These are phyloP conservation scores for Sternarchorhynchus goeldii DNA, from an alignment of 2,797 vertebrate species.

Conservation along the genomic window DNA sequence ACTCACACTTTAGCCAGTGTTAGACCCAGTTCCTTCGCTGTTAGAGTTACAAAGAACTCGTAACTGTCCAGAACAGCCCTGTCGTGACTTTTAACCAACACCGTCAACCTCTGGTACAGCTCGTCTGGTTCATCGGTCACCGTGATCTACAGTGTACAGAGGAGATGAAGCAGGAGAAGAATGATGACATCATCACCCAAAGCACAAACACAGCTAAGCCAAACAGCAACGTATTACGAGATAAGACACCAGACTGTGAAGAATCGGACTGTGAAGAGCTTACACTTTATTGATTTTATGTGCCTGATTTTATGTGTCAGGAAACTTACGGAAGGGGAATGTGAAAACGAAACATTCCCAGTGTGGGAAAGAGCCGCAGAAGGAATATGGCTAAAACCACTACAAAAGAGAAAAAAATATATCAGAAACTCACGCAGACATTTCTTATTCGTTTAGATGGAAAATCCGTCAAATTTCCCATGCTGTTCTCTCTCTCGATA, in stretches of 20 bases:
- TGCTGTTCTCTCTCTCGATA: too few species aligned
- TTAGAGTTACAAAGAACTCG: constrained; percentile 86
- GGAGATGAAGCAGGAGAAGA: neutral
- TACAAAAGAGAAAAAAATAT: neutral
- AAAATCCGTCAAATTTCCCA: neutral
- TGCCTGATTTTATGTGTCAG: too few species aligned
- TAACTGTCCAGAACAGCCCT: constrained; percentile 92
- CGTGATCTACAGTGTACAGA: constrained; percentile 73
- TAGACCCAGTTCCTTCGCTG: constrained; percentile 89
- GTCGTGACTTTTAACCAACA: constrained; percentile 92
- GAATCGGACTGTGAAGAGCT: too few species aligned
- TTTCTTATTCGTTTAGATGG: neutral
- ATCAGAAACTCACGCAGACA: neutral
- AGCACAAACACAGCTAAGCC: neutral
- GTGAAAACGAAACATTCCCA: constrained; percentile 51
- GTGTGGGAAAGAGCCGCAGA: constrained; percentile 64
- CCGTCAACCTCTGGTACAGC: constrained; percentile 83
- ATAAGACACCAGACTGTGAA: too few species aligned
- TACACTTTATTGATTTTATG: too few species aligned
- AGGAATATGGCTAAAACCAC: constrained; percentile 32
- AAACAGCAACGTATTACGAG: neutral
- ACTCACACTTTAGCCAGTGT: constrained; percentile 87
- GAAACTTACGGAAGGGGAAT: constrained; percentile 61
- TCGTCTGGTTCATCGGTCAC: constrained; percentile 86
- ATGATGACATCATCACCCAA: neutral